Evolutionary conservation across 2,888 invertebrate species (phyloP).

Genomic region (Oxyteleia sp.): DNA sequence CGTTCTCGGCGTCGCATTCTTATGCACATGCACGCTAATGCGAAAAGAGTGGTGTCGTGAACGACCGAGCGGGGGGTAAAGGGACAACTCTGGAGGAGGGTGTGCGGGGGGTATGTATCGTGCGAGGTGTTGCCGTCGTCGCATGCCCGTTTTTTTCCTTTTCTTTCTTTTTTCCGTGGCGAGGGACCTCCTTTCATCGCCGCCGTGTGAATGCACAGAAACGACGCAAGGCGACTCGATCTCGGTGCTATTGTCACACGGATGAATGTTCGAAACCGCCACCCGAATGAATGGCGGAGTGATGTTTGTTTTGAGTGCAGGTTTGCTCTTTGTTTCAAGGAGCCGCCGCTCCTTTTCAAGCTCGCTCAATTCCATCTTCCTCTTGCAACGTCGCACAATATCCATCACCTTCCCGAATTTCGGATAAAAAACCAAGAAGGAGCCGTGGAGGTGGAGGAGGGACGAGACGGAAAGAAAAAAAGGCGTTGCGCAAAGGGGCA

Average conservation of each 20-base stretch:
- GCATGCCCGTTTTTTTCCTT: constrained; percentile 76
- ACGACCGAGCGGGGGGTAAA: constrained; percentile 15
- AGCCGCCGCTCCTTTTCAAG: constrained; percentile 76
- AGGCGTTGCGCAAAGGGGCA: not conserved
- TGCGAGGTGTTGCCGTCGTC: constrained; percentile 81
- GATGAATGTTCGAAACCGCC: constrained; percentile 79
- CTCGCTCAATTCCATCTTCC: constrained; percentile 56
- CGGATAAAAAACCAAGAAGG: constrained; percentile 34
- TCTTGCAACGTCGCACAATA: constrained; percentile 59
- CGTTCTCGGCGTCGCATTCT: constrained; percentile 66
- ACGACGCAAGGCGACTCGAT: constrained; percentile 78
- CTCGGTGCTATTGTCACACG: constrained; percentile 78
- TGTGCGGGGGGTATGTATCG: constrained; percentile 49
- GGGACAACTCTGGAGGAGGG: constrained; percentile 1
- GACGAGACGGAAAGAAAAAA: not conserved
- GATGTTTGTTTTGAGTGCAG: constrained; percentile 87
- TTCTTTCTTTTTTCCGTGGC: too few species aligned
- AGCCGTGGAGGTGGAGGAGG: not conserved
- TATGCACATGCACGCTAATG: constrained; percentile 71
- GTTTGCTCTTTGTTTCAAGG: constrained; percentile 84
- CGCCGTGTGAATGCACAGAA: constrained; percentile 83
- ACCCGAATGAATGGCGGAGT: constrained; percentile 79
- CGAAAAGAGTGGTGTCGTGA: constrained; percentile 58
- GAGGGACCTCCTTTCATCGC: constrained; percentile 81
- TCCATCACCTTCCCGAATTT: constrained; percentile 66